These are phyloP conservation scores for Peromyscus eremicus DNA, from an alignment of 2,797 vertebrate species.

Conservation along the genomic window DNA sequence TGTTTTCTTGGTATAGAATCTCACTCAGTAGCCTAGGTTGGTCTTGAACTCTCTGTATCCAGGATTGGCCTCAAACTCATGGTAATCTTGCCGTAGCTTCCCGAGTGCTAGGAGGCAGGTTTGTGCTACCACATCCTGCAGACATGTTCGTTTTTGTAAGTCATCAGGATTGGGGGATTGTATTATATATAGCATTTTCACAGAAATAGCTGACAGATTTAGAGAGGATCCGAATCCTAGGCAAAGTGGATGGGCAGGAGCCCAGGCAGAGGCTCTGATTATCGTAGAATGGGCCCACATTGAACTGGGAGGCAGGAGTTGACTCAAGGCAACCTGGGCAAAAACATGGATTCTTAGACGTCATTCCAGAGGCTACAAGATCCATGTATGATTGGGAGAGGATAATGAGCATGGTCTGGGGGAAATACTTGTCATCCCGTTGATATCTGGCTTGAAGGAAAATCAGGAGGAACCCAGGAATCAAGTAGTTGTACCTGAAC, in stretches of 20 bases:
- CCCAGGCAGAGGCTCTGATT: background rate
- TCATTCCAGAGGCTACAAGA: constrained; percentile 53
- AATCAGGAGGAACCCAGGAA: constrained; percentile 62
- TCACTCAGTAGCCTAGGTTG: background rate
- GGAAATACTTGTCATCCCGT: constrained; percentile 62
- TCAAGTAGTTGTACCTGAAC: constrained; percentile 42
- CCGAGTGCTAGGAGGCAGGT: background rate
- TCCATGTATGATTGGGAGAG: constrained; percentile 16
- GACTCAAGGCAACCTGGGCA: constrained; percentile 25
- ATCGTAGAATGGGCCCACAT: background rate
- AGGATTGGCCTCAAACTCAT: background rate
- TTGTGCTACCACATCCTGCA: background rate
- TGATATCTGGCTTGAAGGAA: constrained; percentile 64
- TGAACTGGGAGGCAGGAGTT: background rate
- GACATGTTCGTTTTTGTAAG: background rate
- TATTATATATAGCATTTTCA: constrained; percentile 13
- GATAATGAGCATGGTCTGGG: constrained; percentile 69
- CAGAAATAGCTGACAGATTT: background rate
- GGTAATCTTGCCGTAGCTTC: background rate
- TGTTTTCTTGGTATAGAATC: background rate
- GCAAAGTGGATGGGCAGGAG: background rate
- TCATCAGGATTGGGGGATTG: background rate
- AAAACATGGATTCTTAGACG: constrained; percentile 19
- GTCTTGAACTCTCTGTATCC: background rate
- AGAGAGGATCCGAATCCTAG: constrained; percentile 21